Evolutionary conservation across 2,797 vertebrate species (phyloP).

Genomic region (Tapera naevia): DNA sequence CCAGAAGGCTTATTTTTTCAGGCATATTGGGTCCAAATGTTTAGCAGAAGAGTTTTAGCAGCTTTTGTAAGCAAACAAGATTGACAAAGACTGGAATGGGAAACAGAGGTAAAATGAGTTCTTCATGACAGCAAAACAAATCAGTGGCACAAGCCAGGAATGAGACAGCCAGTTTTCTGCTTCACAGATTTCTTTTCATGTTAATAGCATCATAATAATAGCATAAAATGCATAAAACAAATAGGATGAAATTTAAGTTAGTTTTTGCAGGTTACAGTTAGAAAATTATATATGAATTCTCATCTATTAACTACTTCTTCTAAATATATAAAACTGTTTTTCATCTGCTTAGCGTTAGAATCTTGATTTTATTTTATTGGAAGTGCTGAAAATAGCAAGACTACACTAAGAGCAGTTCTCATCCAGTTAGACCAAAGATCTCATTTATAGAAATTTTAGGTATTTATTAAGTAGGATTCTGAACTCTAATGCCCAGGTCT

Average conservation of each 20-base stretch:
- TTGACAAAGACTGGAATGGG: background rate
- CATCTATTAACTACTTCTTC: background rate
- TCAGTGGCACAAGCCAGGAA: background rate
- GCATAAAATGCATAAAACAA: background rate
- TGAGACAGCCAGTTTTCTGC: background rate
- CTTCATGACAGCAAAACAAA: background rate
- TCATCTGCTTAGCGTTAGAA: background rate
- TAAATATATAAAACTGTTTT: background rate
- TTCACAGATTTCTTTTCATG: background rate
- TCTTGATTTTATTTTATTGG: background rate
- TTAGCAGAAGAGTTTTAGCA: background rate
- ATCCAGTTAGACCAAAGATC: background rate
- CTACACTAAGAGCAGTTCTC: background rate
- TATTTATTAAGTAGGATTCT: background rate
- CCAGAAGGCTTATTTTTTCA: background rate
- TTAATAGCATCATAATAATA: background rate
- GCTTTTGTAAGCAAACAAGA: background rate
- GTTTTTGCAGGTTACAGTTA: background rate
- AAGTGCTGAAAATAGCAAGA: background rate
- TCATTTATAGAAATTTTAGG: background rate
- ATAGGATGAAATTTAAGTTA: background rate
- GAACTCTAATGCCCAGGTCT: background rate
- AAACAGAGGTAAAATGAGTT: background rate
- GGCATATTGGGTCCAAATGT: background rate
- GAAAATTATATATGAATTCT: background rate